Evolutionary conservation across 2,113 vertebrate genomes (phyloP), one percentile per base, ranked within the genome.

Genomic region (Ailuropoda melanoleuca): DNA sequence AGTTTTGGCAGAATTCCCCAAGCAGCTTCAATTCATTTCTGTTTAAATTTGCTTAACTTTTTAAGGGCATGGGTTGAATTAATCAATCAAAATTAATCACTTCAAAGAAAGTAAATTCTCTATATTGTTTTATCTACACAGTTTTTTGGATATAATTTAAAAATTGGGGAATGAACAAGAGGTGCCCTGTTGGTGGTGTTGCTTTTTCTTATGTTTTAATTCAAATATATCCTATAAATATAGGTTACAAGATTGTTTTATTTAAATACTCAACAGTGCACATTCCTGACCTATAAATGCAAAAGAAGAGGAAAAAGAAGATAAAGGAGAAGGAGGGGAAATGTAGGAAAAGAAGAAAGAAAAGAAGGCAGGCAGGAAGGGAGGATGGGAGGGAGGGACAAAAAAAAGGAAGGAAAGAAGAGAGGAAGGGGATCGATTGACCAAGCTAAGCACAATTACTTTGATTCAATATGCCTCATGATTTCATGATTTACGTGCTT

Each of bases 11-110:
- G 62, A 95, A 70, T 70, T 17, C 4, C 74, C 31, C 37, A 9
- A 31, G 31, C 55, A 56, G 50, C 50, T 91, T 86, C 68, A 43
- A 58, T 80, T 78, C 10, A 60, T n/a, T 81, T 93, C 14, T 74
- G 37, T 74, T 83, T 74, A 75, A 43, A 53, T 19, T 19, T 68
- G 46, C 43, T 74, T 90, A 74, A 74, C 46, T 89, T 58, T 19
- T 88, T 90, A 50, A 60, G 13, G 39, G 34, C 18, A 58, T 95
- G 60, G 55, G 19, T 95, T 84, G 29, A 56, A 68, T 95, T 85
- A 90, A 84, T 56, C 70, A 64, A 78, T 78, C 64, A 78, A 56
- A 72, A 66, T 77, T 11, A 85, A 58, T 31, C 21, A 31, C 58
- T 68, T 56, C 37, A 37, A 77, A 84, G 17, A 24, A 64, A 56